These are phyloP conservation scores for Lerista edwardsae DNA, from an alignment of 2,797 vertebrate species.

Conservation along the genomic window DNA sequence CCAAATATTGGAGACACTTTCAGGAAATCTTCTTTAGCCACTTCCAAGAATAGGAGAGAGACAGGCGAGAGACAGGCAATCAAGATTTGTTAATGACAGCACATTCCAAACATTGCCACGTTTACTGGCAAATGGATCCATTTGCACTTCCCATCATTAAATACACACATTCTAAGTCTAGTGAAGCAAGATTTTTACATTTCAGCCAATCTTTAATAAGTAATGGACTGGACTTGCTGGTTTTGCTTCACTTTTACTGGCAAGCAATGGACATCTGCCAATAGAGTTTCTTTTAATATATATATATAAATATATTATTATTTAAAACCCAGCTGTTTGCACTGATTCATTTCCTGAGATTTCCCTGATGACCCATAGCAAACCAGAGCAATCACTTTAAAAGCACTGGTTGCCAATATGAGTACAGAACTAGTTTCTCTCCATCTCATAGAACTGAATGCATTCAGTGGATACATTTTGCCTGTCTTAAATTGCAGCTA, in stretches of 20 bases:
- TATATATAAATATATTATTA: constrained; percentile 13
- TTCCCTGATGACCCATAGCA: constrained; percentile 72
- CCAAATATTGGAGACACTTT: not conserved
- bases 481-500: not conserved
- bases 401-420: constrained; percentile 59
- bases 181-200: constrained; percentile 37
- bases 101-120: not conserved
- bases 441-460: constrained; percentile 15
- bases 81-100: not conserved
- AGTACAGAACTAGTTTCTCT: constrained; percentile 34
- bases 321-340: constrained; percentile 73
- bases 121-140: constrained; percentile 15
- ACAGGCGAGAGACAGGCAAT: not conserved
- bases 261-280: constrained; percentile 59
- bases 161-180: not conserved
- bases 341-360: constrained; percentile 76
- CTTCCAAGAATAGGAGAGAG: not conserved
- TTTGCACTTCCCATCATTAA: constrained; percentile 13
- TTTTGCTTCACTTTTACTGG: constrained; percentile 62
- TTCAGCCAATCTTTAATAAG: constrained; percentile 9
- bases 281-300: not conserved
- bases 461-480: not conserved
- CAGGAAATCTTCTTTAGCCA: not conserved
- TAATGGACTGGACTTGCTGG: constrained; percentile 30
- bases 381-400: constrained; percentile 55